These are phyloP conservation scores for Amblyornis subalaris DNA, from an alignment of 2,113 vertebrate species.

Conservation along the genomic window DNA sequence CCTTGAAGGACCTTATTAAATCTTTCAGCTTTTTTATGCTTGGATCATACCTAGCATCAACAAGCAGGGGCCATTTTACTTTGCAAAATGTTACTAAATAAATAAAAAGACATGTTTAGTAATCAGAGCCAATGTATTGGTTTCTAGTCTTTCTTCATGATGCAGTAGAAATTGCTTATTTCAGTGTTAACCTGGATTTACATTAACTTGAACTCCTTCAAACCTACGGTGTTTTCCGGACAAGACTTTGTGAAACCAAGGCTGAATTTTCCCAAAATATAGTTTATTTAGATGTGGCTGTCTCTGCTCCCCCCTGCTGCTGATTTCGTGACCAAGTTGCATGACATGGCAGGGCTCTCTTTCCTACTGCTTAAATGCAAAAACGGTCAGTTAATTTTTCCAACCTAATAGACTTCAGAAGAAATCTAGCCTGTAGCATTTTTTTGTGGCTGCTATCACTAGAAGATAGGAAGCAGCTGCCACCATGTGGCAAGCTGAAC, in stretches of 20 bases:
- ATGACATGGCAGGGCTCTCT: background rate
- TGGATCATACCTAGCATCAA: background rate
- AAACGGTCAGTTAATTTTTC: background rate
- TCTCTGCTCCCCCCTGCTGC: background rate
- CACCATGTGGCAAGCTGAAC: background rate
- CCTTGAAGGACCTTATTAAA: background rate
- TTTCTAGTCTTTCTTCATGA: background rate
- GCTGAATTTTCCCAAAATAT: background rate
- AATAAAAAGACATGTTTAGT: background rate
- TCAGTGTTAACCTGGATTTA: background rate
- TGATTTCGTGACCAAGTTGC: background rate
- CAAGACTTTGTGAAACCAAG: background rate
- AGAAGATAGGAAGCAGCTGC: background rate
- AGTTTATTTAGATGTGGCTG: background rate
- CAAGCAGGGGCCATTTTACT: background rate
- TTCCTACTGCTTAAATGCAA: background rate
- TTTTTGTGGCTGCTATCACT: background rate
- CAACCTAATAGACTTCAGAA: background rate
- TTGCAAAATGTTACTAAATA: background rate
- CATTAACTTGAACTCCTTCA: background rate
- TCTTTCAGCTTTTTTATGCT: background rate
- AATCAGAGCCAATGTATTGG: background rate
- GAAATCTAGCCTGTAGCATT: background rate
- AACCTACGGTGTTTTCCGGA: background rate
- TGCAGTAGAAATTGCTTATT: background rate